These are phyloP conservation scores for Calypte anna DNA, from an alignment of 2,113 vertebrate genomes.

Conservation along the genomic window DNA sequence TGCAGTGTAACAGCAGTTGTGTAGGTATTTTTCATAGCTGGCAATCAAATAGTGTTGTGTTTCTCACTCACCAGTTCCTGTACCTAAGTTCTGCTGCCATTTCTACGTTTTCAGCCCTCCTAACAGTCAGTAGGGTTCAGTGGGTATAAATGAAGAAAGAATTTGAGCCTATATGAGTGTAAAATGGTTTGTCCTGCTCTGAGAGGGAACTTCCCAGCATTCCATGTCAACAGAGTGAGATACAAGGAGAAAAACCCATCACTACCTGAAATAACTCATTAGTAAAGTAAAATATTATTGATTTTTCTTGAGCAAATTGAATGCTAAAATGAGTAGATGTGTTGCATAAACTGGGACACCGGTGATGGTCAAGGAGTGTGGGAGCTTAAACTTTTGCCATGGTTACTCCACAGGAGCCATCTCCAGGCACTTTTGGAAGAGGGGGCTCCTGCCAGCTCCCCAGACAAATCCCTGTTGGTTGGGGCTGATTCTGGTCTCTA, in stretches of 20 bases:
- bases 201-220: not conserved
- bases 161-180: slow-evolving; percentile 19
- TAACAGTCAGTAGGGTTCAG: not conserved
- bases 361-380: accelerated
- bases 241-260: not conserved
- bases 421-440: not conserved
- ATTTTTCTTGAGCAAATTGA: not conserved
- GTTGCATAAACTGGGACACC: not conserved
- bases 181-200: not conserved
- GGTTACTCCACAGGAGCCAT: not conserved
- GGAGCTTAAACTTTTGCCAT: not conserved
- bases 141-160: slow-evolving; percentile 17
- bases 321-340: not conserved
- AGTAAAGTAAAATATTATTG: not conserved
- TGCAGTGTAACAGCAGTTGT: not conserved
- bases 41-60: not conserved
- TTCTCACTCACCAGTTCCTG: not conserved
- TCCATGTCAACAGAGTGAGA: not conserved
- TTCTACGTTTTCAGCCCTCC: slow-evolving; percentile 2
- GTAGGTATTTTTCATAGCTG: not conserved
- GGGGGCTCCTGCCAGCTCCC: not conserved
- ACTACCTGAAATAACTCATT: not conserved
- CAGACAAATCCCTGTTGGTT: not conserved
- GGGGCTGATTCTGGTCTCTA: not conserved
- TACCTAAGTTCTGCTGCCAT: slow-evolving; percentile 38